phyloP scores from a whole-genome alignment of 2,113 vertebrate genomes.

The Coptodon bakossiorum region DNA sequence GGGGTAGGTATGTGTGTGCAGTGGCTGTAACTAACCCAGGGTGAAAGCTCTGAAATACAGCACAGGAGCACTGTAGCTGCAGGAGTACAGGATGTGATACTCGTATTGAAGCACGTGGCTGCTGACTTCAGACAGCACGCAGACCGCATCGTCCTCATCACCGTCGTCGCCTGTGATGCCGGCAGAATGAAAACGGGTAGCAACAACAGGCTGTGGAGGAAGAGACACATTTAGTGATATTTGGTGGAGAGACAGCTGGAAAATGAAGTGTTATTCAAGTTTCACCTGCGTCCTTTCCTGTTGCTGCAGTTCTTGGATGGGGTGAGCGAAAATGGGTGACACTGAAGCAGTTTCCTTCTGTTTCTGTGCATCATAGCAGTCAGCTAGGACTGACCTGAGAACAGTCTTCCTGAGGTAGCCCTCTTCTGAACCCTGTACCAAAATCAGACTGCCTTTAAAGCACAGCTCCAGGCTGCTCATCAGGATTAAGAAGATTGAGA shows the following conservation, averaged over 20 bases:
- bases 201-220: not conserved
- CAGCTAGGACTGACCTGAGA: slow-evolving; percentile 29
- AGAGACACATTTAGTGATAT: fast-evolving
- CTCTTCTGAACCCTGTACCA: slow-evolving; percentile 55
- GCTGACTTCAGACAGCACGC: not conserved
- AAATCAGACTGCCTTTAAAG: not conserved
- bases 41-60: slow-evolving; percentile 89
- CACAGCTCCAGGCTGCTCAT: not conserved
- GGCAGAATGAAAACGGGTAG: not conserved
- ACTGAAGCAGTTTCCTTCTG: not conserved
- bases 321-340: not conserved
- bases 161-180: not conserved
- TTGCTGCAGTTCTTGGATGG: not conserved
- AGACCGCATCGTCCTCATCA: slow-evolving; percentile 21
- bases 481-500: fast-evolving
- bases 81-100: slow-evolving; percentile 88
- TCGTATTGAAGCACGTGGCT: slow-evolving; percentile 78
- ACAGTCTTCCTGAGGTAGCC: slow-evolving; percentile 70
- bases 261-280: not conserved
- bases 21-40: slow-evolving; percentile 68
- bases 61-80: slow-evolving; percentile 84
- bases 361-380: not conserved
- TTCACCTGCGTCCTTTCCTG: not conserved
- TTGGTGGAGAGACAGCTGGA: not conserved
- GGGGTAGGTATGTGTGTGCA: not conserved